phyloP scores from a whole-genome alignment of 2,113 vertebrate genomes.

The Gymnobelideus leadbeateri region DNA sequence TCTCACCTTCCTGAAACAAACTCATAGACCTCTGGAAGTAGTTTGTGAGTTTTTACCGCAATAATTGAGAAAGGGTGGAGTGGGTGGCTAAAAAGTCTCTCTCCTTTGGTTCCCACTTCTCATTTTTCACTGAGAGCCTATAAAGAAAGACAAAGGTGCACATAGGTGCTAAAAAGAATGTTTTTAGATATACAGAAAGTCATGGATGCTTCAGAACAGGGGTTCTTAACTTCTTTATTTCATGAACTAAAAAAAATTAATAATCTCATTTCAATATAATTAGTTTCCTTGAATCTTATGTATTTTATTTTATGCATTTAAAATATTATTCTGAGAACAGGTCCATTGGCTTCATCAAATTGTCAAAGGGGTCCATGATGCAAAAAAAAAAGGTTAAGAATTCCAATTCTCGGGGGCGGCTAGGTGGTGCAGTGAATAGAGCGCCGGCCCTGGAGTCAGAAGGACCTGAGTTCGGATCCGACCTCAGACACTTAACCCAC shows the following conservation, averaged over 20 bases:
- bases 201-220: not conserved
- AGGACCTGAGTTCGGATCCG: no score
- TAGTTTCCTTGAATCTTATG: not conserved
- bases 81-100: not conserved
- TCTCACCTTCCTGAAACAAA: not conserved
- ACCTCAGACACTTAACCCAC: no score
- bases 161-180: not conserved
- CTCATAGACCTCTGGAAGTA: not conserved
- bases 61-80: not conserved
- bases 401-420: no score
- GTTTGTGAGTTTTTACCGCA: not conserved
- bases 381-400: not conserved
- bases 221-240: not conserved
- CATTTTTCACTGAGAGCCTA: not conserved
- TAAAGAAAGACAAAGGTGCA: not conserved
- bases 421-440: no score
- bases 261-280: not conserved
- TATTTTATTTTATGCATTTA: not conserved
- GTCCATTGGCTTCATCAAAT: not conserved
- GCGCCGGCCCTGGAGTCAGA: no score
- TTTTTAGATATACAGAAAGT: not conserved
- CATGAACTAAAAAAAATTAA: not conserved
- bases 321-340: not conserved
- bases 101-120: not conserved
- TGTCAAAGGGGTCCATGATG: not conserved